Percentiles rank a stretch among this genome's conserved stretches.
Evolutionary conservation across 2,113 vertebrate species (phyloP).

Genomic region (Oceanodroma tethys): DNA sequence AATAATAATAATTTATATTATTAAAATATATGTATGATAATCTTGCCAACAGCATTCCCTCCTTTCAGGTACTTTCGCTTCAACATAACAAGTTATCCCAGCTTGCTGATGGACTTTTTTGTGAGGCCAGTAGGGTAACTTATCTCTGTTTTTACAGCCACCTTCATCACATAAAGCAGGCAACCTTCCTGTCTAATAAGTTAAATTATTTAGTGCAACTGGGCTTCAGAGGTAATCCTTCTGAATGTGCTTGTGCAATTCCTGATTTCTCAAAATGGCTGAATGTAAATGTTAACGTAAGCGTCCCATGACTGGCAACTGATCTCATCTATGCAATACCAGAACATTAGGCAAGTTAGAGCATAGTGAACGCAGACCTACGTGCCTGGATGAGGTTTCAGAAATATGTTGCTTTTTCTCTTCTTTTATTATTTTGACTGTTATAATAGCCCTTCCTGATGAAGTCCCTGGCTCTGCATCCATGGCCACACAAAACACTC

Average conservation of each 20-base stretch:
- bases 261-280: constrained; percentile 76
- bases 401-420: constrained; percentile 55
- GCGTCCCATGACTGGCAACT: constrained; percentile 65
- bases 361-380: constrained; percentile 58
- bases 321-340: constrained; percentile 65
- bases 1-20: not conserved
- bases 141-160: constrained; percentile 68
- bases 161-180: constrained; percentile 68
- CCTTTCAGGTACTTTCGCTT: constrained; percentile 73
- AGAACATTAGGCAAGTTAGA: not conserved
- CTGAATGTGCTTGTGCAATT: constrained; percentile 75
- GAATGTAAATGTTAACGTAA: constrained; percentile 26
- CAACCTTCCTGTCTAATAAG: constrained; percentile 40
- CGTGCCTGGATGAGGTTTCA: constrained; percentile 41
- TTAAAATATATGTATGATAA: not conserved
- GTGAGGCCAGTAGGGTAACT: constrained; percentile 22
- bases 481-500: constrained; percentile 30
- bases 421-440: constrained; percentile 47
- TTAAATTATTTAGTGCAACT: constrained; percentile 44
- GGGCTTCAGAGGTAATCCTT: constrained; percentile 72
- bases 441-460: constrained; percentile 68
- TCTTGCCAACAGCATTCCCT: constrained; percentile 32
- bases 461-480: constrained; percentile 68
- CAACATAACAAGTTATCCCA: constrained; percentile 69
- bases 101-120: constrained; percentile 63